phyloP scores from a whole-genome alignment of 2,113 vertebrate genomes.

The Saguinus imperator region DNA sequence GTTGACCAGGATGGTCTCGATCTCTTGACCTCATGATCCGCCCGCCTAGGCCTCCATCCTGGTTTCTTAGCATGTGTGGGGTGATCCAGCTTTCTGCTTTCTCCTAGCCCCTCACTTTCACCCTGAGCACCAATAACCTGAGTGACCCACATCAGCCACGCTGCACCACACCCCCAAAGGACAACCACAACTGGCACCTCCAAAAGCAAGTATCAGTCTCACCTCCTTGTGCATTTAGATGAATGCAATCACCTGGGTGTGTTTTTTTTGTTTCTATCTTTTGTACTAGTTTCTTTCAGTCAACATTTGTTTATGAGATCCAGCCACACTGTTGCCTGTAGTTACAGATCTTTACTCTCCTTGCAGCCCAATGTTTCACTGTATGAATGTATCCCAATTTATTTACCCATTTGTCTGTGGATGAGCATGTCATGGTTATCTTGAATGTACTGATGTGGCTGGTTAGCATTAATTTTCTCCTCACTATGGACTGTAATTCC shows the following conservation, averaged over 20 bases:
- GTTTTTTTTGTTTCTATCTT: not conserved
- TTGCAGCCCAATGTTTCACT: fast-evolving
- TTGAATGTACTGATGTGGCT: not conserved
- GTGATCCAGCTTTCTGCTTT: not conserved
- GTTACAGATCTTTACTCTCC: not conserved
- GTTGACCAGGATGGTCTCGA: too few species aligned
- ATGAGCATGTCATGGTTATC: not conserved
- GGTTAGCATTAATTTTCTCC: not conserved
- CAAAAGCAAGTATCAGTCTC: fast-evolving
- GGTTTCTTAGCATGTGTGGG: not conserved
- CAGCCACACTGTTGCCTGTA: fast-evolving
- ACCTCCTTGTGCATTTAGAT: not conserved
- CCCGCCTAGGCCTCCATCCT: not conserved
- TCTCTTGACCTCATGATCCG: too few species aligned
- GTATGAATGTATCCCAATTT: not conserved
- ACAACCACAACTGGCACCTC: not conserved
- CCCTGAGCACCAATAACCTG: not conserved
- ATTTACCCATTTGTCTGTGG: too few species aligned
- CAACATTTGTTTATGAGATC: not conserved
- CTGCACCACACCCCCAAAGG: not conserved
- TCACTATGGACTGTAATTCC: not conserved
- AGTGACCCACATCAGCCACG: too few species aligned
- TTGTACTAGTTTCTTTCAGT: not conserved
- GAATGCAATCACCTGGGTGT: too few species aligned
- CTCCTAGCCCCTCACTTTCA: not conserved